Evolutionary conservation across 2,113 vertebrate genomes (phyloP).

Genomic region (Chionomys nivalis): DNA sequence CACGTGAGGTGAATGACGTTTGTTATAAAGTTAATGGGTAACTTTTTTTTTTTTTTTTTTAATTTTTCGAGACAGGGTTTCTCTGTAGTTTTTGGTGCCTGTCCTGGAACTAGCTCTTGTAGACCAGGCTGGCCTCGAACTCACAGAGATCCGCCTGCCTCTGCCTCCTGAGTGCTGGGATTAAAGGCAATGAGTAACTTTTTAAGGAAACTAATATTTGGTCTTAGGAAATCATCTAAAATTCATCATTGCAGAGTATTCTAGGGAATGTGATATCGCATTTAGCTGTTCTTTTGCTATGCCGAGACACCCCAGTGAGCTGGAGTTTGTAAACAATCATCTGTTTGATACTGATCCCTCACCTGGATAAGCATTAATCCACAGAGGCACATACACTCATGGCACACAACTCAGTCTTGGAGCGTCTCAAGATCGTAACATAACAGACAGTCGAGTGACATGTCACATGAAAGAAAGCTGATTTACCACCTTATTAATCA

Average conservation of each 20-base stretch:
- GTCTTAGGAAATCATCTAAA: background rate
- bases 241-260: background rate
- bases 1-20: background rate
- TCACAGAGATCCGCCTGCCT: too few species aligned
- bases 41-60: background rate
- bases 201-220: background rate
- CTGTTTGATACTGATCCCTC: background rate
- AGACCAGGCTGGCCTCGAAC: too few species aligned
- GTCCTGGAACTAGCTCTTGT: too few species aligned
- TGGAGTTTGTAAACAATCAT: background rate
- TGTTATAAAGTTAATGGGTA: background rate
- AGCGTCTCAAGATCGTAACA: background rate
- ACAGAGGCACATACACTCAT: background rate
- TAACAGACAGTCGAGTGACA: background rate
- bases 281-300: background rate
- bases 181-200: background rate
- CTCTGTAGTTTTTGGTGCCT: too few species aligned
- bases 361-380: background rate
- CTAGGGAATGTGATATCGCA: background rate
- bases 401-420: background rate
- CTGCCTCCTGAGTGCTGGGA: too few species aligned
- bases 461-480: slow-evolving; percentile 18
- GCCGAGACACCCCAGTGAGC: background rate
- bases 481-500: slow-evolving; percentile 42
- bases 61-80: too few species aligned